Evolutionary conservation across 2,113 vertebrate genomes (phyloP).

Genomic region (Pollimyrus isidori): DNA sequence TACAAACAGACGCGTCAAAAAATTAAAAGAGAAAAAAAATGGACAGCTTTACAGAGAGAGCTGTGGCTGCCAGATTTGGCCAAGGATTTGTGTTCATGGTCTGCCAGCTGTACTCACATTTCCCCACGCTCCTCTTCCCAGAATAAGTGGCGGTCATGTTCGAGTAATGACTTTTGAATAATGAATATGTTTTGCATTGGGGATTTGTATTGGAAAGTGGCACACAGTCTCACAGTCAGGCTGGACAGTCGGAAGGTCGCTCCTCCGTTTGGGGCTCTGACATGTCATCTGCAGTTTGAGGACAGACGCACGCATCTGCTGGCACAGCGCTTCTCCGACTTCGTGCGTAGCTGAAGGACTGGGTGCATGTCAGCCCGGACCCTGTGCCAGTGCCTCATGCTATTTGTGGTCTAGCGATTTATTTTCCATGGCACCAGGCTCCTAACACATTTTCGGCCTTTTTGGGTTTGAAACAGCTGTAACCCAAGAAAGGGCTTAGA

Average conservation of each 20-base stretch:
- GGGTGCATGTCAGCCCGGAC: background rate
- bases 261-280: background rate
- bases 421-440: constrained; percentile 18
- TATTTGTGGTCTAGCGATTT: constrained; percentile 18
- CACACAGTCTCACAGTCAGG: background rate
- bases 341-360: background rate
- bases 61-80: background rate
- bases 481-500: background rate
- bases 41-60: background rate
- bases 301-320: background rate
- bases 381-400: background rate
- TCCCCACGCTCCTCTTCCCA: background rate
- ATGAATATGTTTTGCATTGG: constrained; percentile 14
- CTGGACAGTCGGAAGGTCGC: background rate
- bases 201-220: background rate
- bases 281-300: background rate
- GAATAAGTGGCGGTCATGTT: constrained; percentile 14
- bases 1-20: background rate
- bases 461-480: constrained; percentile 1
- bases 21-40: background rate
- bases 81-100: background rate
- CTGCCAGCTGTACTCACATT: background rate
- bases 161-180: constrained; percentile 3
- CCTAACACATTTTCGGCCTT: constrained; percentile 3
- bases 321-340: background rate